Conservation (phyloP, 2,797 vertebrate genomes). For the Chloroceryle inda region DNA sequence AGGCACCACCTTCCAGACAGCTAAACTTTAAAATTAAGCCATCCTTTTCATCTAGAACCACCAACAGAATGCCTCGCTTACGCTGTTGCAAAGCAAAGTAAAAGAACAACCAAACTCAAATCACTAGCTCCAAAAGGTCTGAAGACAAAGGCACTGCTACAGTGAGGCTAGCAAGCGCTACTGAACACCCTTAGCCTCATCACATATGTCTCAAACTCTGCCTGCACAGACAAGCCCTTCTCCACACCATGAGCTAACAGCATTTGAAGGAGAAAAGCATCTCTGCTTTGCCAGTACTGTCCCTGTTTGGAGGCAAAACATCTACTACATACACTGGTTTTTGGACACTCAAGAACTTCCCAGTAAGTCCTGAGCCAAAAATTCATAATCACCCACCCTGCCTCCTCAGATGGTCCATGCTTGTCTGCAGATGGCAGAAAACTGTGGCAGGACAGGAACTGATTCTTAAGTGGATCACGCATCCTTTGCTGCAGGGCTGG, state of each 20-base stretch:
- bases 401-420: neutral
- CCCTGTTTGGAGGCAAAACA: neutral
- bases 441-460: slow-evolving; percentile 37
- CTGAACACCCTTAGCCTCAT: neutral
- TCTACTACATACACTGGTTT: neutral
- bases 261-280: neutral
- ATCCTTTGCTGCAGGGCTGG: neutral
- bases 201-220: neutral
- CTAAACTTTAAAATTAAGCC: neutral
- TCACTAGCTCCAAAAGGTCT: neutral
- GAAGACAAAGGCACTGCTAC: neutral
- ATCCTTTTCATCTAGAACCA: neutral
- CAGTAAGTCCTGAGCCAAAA: slow-evolving; percentile 28
- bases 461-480: slow-evolving; percentile 32
- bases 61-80: neutral
- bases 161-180: neutral
- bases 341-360: slow-evolving; percentile 18
- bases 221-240: neutral
- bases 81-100: neutral
- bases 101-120: neutral
- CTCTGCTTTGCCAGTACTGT: slow-evolving; percentile 27
- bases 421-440: neutral
- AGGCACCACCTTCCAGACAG: neutral
- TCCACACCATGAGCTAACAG: neutral
- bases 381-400: slow-evolving; percentile 26